These are phyloP conservation scores for Plecturocebus donacophilus DNA, from an alignment of 2,113 vertebrate species.

Conservation along the genomic window DNA sequence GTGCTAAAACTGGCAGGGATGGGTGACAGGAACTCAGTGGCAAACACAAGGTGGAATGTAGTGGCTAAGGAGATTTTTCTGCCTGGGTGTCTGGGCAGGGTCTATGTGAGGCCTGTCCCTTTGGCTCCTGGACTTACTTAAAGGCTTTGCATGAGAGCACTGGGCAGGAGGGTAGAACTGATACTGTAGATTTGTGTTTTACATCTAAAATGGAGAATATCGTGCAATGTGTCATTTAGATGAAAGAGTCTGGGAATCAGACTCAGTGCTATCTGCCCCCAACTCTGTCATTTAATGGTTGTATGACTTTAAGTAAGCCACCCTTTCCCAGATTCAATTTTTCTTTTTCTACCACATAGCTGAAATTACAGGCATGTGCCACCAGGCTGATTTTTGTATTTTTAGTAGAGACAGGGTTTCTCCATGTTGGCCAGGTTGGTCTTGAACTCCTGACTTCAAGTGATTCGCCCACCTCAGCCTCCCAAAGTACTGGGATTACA, in stretches of 20 bases:
- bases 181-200: conserved; percentile 24
- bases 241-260: conserved; percentile 39
- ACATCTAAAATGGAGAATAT: conserved; percentile 27
- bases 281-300: conserved; percentile 17
- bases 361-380: too few species aligned
- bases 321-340: neutral
- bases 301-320: conserved; percentile 28
- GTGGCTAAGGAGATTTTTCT: neutral
- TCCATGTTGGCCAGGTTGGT: too few species aligned
- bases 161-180: neutral
- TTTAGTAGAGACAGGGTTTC: too few species aligned
- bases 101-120: neutral
- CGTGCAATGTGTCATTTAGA: neutral
- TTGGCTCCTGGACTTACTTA: neutral
- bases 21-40: neutral
- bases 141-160: conserved; percentile 15
- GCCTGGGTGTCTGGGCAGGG: neutral
- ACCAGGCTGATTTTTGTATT: too few species aligned
- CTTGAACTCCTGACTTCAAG: too few species aligned
- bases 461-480: too few species aligned
- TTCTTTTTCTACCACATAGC: too few species aligned
- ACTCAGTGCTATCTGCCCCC: neutral
- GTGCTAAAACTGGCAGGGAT: neutral
- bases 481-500: too few species aligned
- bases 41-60: neutral